Base-by-base conservation (phyloP, 2,797 vertebrate species). In the Gallinago solitaria region DNA sequence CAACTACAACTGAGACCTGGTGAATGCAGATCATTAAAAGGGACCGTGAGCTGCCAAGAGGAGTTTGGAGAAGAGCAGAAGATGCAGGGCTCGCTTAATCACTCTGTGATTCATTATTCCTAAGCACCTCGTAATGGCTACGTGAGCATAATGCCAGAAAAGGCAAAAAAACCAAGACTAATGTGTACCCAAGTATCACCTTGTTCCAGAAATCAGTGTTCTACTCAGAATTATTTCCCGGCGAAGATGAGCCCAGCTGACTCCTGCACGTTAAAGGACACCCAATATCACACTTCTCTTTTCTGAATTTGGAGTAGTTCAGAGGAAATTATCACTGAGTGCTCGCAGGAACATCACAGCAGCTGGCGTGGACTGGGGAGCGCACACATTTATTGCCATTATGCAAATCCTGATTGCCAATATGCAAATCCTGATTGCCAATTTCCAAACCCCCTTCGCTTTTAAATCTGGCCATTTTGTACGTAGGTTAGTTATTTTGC, bases 141-240 rank as follows among this genome's bases (percentile, higher is more conserved):
- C 3, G n/a, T 54, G 65, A 95, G n/a, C 14, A 16, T 30, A 86
- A 48, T 2, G 39, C 60, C 63, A 82, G 28, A 48, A 71, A 78
- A 83, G 27, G 56, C 24, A 73, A 85, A 79, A 79, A 27, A 39
- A 41, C 41, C 5, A 45, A 84, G 61, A 70, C 64, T n/a, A 45
- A 47, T 0, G 0, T 16, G 77, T 30, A 51, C 33, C 17, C 56
- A n/a, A 73, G 48, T 10, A 54, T 19, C 7, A 32, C 2, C 0
- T 4, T 37, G 68, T 32, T 93, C 43, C 68, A 83, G 53, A 47
- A 86, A 83, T 61, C n/a, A 32, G 10, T 2, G 5, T 37, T 61
- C 68, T 47, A 43, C 53, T 83, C 45, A 19, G 79, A 51, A 68
- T 30, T 45, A 50, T 33, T 83, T 84, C 63, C 54, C 0, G 6